Evolutionary conservation across 2,888 invertebrate genomes (phyloP), one percentile per base, ranked within the genome.

Genomic region (Tigriopus californicus): DNA sequence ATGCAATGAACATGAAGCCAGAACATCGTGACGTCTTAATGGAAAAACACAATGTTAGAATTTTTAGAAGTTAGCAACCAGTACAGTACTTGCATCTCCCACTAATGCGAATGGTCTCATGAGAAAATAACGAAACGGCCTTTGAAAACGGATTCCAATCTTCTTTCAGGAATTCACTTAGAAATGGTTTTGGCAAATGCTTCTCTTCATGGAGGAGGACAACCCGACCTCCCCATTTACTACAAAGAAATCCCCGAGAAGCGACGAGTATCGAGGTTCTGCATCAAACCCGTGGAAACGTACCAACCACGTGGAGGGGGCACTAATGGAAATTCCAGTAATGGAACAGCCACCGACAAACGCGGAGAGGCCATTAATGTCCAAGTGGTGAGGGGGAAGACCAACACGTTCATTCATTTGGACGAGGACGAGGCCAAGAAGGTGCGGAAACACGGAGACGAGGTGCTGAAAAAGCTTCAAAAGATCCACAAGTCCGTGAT

Each of bases 361-460:
- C 15, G 49, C 12, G 20, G 20, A 49, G 49, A 49, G 13, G 49
- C 20, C 49, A 22, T 49, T 13, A 49, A 49, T 22, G 22, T 49
- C 12, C 49, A 49, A 22, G 49, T 49, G 20, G 49, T 49, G 5
- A 49, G 22, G 20, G 49, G 49, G 5, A 49, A 49, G 22, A 49
- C 49, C 20, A 49, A 18, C 49, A 49, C 49, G 22, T 49, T 49
- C 49, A 49, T 49, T 22, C 49, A 49, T 22, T 49, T 49, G 49
- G 49, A 49, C 20, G 49, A 49, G 22, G 49, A 49, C 22, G 49
- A 49, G 49, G 49, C 49, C 12, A 49, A 49, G 22, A 49, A 49
- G 22, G 49, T 49, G 10, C 49, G 22, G 11, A 49, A 22, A 18
- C 49, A 49, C 20, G 49, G 49, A 20, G 49, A 49, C 22, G 13